A percentile compares a stretch with the other conserved stretches of the same genome.
Conservation (phyloP, 2,888 invertebrate genomes). For the Tiliacea aurago region DNA sequence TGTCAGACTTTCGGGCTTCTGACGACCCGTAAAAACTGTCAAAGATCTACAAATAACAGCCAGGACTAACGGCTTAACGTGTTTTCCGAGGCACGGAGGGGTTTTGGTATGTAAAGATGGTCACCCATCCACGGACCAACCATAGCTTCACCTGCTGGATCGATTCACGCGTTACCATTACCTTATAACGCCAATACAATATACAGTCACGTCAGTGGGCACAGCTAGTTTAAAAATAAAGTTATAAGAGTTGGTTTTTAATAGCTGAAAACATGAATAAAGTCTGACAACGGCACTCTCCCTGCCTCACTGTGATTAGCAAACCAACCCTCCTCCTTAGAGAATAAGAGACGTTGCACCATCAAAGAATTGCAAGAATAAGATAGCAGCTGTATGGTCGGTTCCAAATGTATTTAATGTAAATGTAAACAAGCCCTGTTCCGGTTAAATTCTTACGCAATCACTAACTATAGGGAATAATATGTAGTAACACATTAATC, state of each 20-base stretch:
- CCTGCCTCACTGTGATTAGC: background rate
- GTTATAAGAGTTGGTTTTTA: background rate
- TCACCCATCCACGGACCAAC: too few species aligned
- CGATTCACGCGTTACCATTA: too few species aligned
- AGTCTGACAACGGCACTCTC: background rate
- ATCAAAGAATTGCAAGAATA: background rate
- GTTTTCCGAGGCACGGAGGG: too few species aligned
- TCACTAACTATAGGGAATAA: background rate
- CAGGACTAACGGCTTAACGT: too few species aligned
- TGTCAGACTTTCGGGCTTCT: too few species aligned
- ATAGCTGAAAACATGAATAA: background rate
- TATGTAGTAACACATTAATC: background rate
- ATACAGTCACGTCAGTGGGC: background rate
- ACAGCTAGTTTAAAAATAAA: too few species aligned
- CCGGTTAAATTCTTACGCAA: background rate
- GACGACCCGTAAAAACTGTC: too few species aligned
- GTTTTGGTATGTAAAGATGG: too few species aligned
- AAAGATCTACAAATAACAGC: too few species aligned
- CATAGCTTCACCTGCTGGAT: too few species aligned
- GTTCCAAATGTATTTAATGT: background rate
- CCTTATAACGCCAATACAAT: background rate
- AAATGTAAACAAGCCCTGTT: background rate
- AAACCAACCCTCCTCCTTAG: background rate
- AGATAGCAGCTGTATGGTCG: background rate
- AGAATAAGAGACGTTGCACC: constrained; percentile 7